These are phyloP conservation scores for Urocolius indicus DNA, from an alignment of 2,113 vertebrate species.

Conservation along the genomic window DNA sequence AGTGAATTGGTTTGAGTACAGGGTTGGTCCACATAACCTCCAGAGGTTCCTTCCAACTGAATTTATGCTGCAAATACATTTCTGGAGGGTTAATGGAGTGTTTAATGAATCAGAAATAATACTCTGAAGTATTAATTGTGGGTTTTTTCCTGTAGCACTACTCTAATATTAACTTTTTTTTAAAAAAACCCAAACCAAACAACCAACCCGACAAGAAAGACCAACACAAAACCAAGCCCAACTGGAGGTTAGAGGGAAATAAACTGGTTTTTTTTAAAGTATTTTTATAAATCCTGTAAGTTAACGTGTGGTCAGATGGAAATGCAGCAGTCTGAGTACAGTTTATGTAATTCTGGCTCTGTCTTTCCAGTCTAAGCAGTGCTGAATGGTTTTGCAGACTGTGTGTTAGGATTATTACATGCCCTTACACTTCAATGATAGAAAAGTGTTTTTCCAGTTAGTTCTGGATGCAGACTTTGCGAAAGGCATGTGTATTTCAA, in stretches of 20 bases:
- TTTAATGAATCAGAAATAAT: conserved; percentile 14
- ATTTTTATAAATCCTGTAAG: not conserved
- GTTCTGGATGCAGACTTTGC: not conserved
- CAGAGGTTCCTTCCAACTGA: not conserved
- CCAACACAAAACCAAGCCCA: not conserved
- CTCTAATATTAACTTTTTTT: not conserved
- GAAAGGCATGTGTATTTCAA: not conserved
- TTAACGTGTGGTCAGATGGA: not conserved
- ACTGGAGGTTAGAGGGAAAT: not conserved
- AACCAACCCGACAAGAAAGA: not conserved
- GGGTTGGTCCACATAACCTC: not conserved
- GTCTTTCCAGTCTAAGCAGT: not conserved
- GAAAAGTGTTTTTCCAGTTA: not conserved
- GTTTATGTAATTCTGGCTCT: not conserved
- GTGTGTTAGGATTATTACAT: not conserved
- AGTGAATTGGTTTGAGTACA: not conserved
- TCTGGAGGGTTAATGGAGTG: not conserved
- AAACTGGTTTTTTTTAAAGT: not conserved
- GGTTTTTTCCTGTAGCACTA: not conserved
- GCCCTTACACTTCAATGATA: not conserved
- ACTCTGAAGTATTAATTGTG: not conserved
- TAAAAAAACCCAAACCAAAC: not conserved
- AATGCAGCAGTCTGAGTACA: not conserved
- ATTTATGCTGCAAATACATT: not conserved
- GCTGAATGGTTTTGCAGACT: not conserved